These are phyloP conservation scores for Nasua narica DNA, from an alignment of 2,797 vertebrate genomes.

Conservation along the genomic window DNA sequence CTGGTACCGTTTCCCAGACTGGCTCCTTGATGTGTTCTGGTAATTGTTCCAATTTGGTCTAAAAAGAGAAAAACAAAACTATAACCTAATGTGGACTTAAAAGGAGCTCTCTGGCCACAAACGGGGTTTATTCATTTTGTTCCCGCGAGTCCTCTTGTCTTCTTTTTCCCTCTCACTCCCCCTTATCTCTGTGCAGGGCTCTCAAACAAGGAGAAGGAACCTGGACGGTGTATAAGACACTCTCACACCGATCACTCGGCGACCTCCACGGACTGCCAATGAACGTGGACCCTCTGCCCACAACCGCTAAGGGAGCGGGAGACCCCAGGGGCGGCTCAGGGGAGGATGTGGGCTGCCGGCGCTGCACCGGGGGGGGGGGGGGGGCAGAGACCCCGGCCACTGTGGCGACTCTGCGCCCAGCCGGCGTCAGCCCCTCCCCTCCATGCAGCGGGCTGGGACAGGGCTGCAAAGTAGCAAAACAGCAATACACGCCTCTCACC, in stretches of 20 bases:
- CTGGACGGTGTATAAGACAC: neutral
- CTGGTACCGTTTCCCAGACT: constrained; percentile 86
- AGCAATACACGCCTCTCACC: neutral
- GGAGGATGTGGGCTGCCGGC: neutral
- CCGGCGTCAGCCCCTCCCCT: neutral
- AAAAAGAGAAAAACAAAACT: constrained; percentile 49
- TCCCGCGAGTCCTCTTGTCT: neutral
- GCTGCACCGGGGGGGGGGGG: neutral
- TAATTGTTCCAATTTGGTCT: constrained; percentile 91
- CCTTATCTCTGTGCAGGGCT: neutral
- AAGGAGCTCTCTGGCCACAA: neutral
- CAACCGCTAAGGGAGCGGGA: neutral
- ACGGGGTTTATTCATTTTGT: neutral
- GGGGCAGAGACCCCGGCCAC: neutral
- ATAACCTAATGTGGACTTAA: neutral
- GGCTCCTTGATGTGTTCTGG: constrained; percentile 93
- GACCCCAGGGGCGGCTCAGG: neutral
- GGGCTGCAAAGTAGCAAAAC: neutral
- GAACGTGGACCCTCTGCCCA: neutral
- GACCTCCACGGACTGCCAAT: neutral
- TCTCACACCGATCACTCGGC: no score
- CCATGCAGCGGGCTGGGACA: neutral
- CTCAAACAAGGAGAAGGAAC: neutral
- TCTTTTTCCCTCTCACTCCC: neutral
- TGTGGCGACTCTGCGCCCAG: neutral